Evolutionary conservation across 2,888 invertebrate species (phyloP).

Genomic region (Netelia melanura): DNA sequence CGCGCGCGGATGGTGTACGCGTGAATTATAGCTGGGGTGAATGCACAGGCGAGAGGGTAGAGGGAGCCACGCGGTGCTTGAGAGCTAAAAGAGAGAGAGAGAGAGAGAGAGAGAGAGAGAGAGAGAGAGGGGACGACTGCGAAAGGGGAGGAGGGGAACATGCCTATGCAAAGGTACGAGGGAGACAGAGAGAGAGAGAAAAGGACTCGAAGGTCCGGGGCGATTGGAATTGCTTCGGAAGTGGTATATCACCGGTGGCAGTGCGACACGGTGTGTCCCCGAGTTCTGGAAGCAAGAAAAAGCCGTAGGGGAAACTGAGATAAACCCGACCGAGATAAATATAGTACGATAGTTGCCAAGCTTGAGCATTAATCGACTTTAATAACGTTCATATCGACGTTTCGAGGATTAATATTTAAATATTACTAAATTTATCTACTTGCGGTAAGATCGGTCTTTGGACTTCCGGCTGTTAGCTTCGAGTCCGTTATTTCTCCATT

Average conservation of each 20-base stretch:
- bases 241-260: slow-evolving; percentile 61
- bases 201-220: slow-evolving; percentile 53
- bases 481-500: too few relatives aligned
- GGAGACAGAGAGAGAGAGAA: slow-evolving; percentile 21
- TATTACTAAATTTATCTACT: too few relatives aligned
- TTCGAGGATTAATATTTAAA: too few relatives aligned
- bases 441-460: too few relatives aligned
- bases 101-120: slow-evolving; percentile 43
- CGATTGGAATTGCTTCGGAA: slow-evolving; percentile 60
- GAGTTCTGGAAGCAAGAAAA: slow-evolving; percentile 14
- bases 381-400: neutral
- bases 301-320: neutral
- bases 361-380: slow-evolving; percentile 4
- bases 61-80: slow-evolving; percentile 34
- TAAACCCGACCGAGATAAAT: slow-evolving; percentile 10
- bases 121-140: slow-evolving; percentile 36
- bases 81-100: slow-evolving; percentile 49
- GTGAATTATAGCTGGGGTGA: slow-evolving; percentile 71
- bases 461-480: too few relatives aligned
- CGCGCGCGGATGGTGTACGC: slow-evolving; percentile 68
- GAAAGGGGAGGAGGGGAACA: slow-evolving; percentile 17
- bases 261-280: slow-evolving; percentile 18
- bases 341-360: neutral
- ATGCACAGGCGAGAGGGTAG: slow-evolving; percentile 57
- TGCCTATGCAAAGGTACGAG: neutral